Evolutionary conservation across 2,888 invertebrate species (phyloP), one percentile per base, ranked within the genome.

Genomic region (Agonopterix arenella): DNA sequence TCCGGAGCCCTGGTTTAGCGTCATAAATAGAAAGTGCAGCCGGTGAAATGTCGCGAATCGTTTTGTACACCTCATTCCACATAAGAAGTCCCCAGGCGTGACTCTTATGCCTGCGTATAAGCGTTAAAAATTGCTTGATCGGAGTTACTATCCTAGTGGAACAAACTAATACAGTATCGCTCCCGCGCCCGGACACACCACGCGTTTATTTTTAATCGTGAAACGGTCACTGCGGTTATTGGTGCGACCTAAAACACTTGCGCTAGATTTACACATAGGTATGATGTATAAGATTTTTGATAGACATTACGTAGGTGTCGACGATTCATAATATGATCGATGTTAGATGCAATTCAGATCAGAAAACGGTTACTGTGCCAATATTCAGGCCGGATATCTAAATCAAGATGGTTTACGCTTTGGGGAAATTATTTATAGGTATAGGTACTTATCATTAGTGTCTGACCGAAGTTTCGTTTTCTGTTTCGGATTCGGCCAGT

Each of bases 21-120:
- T 77, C 76, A 64, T 63, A 84, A 85, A 85, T 84, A 84, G 84
- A 80, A 77, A 80, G 73, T 83, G 84, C 82, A 84, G 59, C 68
- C 68, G 70, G 63, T 80, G 70, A 84, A 84, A 85, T 83, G 84
- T 82, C 83, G 76, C 73, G 71, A 64, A 64, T 70, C 65, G 66
- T 53, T 28, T 18, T 18, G 58, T 52, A 47, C 45, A 54, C n/a
- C 40, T n/a, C 10, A n/a, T 4, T 9, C 44, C 50, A 28, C 28
- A 28, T 28, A 7, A 28, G 28, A 28, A 28, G 28, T 28, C 28
- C 28, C 28, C 28, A 28, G 7, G 5, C 28, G 7, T 28, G 28
- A 28, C 28, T 28, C 28, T 28, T 28, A 28, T 28, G 28, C 7
- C 28, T 28, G 7, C 28, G 28, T 28, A 1, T 28, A 28, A 28